Conservation (phyloP, 2,888 invertebrate genomes). For the Agrochola lota region DNA sequence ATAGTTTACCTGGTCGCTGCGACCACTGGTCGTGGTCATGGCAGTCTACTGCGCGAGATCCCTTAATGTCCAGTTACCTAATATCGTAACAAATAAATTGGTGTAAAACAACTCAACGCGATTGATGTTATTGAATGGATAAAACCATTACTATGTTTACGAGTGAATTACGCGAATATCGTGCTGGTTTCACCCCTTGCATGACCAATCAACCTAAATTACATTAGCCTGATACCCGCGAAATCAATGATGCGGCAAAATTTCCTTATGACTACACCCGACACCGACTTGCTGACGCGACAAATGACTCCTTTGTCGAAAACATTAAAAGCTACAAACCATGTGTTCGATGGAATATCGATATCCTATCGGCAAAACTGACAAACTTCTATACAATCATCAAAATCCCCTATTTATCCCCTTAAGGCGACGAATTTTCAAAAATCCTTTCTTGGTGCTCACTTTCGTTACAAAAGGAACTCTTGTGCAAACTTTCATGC, state of each 20-base stretch:
- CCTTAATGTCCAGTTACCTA: background rate
- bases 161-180: background rate
- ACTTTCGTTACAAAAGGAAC: background rate
- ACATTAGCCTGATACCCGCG: background rate
- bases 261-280: constrained; percentile 21
- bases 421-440: background rate
- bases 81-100: background rate
- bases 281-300: constrained; percentile 17
- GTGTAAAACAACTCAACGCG: background rate
- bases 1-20: too few relatives aligned
- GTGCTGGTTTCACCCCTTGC: background rate
- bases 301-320: background rate
- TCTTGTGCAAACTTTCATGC: background rate
- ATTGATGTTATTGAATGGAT: background rate
- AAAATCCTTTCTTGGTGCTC: background rate
- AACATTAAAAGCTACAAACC: background rate
- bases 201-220: background rate
- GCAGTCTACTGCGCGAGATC: too few relatives aligned
- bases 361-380: background rate
- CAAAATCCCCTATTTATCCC: background rate
- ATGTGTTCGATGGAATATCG: background rate
- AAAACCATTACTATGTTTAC: background rate
- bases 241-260: constrained; percentile 11
- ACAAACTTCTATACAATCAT: background rate
- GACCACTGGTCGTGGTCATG: too few relatives aligned